Evolutionary conservation across 2,888 invertebrate species (phyloP).

Genomic region (Chaetoderma sp.): DNA sequence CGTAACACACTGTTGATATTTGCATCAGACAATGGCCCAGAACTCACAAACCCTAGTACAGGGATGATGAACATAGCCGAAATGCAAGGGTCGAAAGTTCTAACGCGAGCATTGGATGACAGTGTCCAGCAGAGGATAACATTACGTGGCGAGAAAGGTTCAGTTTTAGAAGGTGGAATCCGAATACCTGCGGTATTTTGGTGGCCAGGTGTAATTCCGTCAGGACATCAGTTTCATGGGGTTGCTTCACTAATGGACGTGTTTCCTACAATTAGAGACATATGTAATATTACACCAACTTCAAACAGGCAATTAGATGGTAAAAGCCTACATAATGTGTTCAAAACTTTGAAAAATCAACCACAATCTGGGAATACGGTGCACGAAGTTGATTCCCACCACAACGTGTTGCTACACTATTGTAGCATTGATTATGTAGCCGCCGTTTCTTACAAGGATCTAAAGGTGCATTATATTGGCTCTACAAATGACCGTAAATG

Average conservation of each 20-base stretch:
- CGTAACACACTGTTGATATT: slow-evolving; percentile 28
- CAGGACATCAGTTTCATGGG: slow-evolving; percentile 6
- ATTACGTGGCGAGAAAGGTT: slow-evolving; percentile 27
- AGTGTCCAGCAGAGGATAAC: background rate
- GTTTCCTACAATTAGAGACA: slow-evolving; percentile 27
- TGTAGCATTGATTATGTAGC: slow-evolving; percentile 16
- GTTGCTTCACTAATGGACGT: slow-evolving; percentile 29
- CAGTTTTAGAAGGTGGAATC: slow-evolving; percentile 27
- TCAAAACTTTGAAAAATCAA: slow-evolving; percentile 16
- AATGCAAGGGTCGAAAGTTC: background rate
- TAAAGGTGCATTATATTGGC: slow-evolving; percentile 22
- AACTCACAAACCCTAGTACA: slow-evolving; percentile 14
- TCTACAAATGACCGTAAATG: slow-evolving; percentile 16
- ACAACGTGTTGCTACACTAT: slow-evolving; percentile 25
- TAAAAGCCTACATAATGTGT: slow-evolving; percentile 17
- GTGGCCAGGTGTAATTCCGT: slow-evolving; percentile 17
- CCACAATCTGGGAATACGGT: too few species aligned
- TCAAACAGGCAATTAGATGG: slow-evolving; percentile 22
- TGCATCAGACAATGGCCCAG: slow-evolving; percentile 31
- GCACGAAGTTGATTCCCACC: slow-evolving; percentile 16
- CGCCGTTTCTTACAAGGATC: slow-evolving; percentile 25
- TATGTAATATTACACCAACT: background rate
- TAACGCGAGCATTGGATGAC: background rate
- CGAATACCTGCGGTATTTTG: slow-evolving; percentile 29
- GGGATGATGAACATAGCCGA: background rate